Percentiles rank a stretch among this genome's conserved stretches.
phyloP scores from a whole-genome alignment of 2,797 vertebrate genomes.

The Halcyon smyrnensis region DNA sequence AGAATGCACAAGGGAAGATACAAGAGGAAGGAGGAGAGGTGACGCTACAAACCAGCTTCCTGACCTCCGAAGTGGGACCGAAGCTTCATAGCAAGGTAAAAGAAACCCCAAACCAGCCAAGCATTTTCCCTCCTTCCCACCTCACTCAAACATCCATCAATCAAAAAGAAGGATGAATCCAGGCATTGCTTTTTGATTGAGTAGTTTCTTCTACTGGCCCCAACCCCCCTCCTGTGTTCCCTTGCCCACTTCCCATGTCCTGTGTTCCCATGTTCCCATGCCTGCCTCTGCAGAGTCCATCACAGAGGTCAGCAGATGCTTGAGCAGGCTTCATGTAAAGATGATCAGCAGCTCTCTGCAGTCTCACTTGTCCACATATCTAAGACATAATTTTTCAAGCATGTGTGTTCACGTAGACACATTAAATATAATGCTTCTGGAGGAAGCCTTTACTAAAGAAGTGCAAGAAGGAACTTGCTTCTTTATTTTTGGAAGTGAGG shows the following conservation, averaged over 20 bases:
- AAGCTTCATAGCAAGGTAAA: slow-evolving; percentile 16
- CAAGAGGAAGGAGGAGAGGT: neutral
- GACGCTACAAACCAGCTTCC: neutral
- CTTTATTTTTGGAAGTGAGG: neutral
- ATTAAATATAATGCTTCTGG: neutral
- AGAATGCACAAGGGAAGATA: neutral
- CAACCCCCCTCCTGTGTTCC: neutral
- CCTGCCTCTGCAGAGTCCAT: neutral
- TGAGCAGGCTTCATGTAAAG: neutral
- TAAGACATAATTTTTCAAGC: neutral
- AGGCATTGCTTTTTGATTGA: neutral
- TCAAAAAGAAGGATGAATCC: neutral
- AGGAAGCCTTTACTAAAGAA: neutral
- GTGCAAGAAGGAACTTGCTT: neutral
- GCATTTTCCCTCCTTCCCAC: neutral
- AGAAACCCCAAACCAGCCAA: neutral
- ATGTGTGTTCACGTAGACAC: neutral
- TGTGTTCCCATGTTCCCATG: neutral
- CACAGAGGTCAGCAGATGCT: neutral
- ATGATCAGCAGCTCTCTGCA: neutral
- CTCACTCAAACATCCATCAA: neutral
- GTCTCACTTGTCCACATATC: neutral
- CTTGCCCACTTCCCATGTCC: neutral
- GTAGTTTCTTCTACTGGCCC: neutral
- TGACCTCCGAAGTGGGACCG: neutral